Evolutionary conservation across 2,888 invertebrate genomes (phyloP).

Genomic region (Lepas anatifera): DNA sequence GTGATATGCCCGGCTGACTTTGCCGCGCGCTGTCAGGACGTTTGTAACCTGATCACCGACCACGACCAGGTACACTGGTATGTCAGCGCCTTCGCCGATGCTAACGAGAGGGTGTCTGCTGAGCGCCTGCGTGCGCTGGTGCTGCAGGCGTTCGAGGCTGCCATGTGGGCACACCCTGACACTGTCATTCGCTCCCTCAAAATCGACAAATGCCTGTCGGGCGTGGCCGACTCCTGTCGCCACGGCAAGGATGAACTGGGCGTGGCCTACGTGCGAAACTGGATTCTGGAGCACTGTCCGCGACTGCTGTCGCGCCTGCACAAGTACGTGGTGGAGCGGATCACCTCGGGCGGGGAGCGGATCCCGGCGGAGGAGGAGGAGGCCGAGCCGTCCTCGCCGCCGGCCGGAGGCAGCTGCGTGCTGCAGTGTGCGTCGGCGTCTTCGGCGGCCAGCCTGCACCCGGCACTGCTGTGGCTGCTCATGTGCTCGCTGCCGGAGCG

Average conservation of each 20-base stretch:
- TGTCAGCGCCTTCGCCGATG: constrained; percentile 23
- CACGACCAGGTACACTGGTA: constrained; percentile 32
- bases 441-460: constrained; percentile 22
- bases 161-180: constrained; percentile 9
- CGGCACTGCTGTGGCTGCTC: constrained; percentile 31
- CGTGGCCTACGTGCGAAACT: constrained; percentile 61
- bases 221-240: constrained; percentile 36
- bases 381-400: not conserved
- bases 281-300: constrained; percentile 66
- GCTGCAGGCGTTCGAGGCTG: constrained; percentile 28
- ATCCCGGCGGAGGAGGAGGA: not conserved
- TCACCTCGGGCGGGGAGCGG: constrained; percentile 43
- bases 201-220: not conserved
- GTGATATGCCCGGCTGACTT: too few relatives aligned
- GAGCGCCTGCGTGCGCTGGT: constrained; percentile 19
- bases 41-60: constrained; percentile 38
- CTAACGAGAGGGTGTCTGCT: not conserved
- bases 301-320: constrained; percentile 63
- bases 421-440: constrained; percentile 18
- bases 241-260: constrained; percentile 62
- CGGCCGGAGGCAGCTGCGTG: constrained; percentile 20
- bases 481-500: constrained; percentile 30
- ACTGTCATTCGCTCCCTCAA: not conserved
- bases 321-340: constrained; percentile 48
- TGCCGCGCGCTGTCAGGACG: constrained; percentile 57